These are phyloP conservation scores for Tribolium madens DNA, from an alignment of 1,140 invertebrate genomes.

Conservation along the genomic window DNA sequence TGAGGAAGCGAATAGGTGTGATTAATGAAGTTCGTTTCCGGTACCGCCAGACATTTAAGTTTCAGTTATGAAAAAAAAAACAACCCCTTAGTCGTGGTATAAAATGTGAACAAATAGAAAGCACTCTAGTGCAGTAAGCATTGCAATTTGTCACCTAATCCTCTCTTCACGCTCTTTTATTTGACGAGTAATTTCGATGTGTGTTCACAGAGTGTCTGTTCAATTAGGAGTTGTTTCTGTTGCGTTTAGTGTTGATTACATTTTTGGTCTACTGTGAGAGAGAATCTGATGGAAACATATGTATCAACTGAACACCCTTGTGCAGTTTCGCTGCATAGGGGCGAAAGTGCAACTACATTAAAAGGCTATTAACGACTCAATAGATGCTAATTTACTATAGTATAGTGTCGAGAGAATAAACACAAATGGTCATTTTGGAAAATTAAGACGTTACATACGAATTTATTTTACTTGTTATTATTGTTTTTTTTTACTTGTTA, in stretches of 20 bases:
- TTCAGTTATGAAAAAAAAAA: slow-evolving; percentile 48
- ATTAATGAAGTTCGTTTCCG: slow-evolving; percentile 29
- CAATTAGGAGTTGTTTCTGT: slow-evolving; percentile 11
- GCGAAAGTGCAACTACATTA: slow-evolving; percentile 58
- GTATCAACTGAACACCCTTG: slow-evolving; percentile 55
- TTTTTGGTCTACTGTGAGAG: slow-evolving; percentile 51
- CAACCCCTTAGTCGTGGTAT: slow-evolving; percentile 47
- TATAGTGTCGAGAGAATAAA: slow-evolving; percentile 26
- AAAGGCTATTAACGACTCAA: slow-evolving; percentile 59
- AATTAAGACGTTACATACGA: slow-evolving; percentile 5
- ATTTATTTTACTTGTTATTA: neutral
- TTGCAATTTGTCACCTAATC: slow-evolving; percentile 61
- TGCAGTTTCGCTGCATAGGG: slow-evolving; percentile 51
- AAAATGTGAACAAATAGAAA: slow-evolving; percentile 56
- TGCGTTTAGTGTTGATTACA: slow-evolving; percentile 12
- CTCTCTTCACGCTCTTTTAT: slow-evolving; percentile 59
- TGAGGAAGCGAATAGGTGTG: slow-evolving; percentile 11
- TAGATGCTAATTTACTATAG: slow-evolving; percentile 57
- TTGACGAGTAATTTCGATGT: slow-evolving; percentile 57
- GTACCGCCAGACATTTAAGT: slow-evolving; percentile 20
- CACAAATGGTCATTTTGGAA: neutral
- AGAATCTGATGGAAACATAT: slow-evolving; percentile 58
- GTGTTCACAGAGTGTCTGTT: slow-evolving; percentile 21
- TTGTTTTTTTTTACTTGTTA: too few species aligned
- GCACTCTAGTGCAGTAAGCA: slow-evolving; percentile 55